Conservation (phyloP, 2,888 invertebrate species). For the Pherbina coryleti region DNA sequence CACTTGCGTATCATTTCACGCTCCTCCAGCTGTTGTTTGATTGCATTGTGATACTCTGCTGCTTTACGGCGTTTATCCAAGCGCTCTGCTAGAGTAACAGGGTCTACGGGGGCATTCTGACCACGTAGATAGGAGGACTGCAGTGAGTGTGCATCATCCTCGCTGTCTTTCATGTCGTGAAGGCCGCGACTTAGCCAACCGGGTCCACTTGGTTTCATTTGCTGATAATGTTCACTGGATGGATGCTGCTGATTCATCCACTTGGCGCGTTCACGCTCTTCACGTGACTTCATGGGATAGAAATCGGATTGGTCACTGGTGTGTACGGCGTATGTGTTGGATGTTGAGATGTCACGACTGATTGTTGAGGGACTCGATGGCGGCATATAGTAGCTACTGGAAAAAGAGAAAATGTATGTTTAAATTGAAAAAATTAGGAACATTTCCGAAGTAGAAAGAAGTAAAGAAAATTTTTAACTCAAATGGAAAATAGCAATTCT, state of each 20-base stretch:
- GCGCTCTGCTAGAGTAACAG: constrained; percentile 82
- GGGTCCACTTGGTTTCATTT: constrained; percentile 62
- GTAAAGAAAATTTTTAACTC: no score
- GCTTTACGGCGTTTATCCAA: constrained; percentile 87
- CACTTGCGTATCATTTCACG: constrained; percentile 80
- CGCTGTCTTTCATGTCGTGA: constrained; percentile 71
- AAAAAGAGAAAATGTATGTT: not conserved
- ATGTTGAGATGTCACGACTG: constrained; percentile 67
- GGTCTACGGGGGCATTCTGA: constrained; percentile 87
- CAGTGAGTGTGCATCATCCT: constrained; percentile 66
- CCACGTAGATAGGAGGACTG: constrained; percentile 80
- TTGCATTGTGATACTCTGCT: constrained; percentile 87
- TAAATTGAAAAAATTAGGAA: not conserved
- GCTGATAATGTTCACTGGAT: constrained; percentile 38
- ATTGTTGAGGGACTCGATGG: constrained; percentile 57
- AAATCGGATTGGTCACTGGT: constrained; percentile 60
- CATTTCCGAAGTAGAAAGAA: no score
- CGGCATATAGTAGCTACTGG: constrained; percentile 58
- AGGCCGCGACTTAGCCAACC: constrained; percentile 73
- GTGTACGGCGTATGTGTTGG: constrained; percentile 66
- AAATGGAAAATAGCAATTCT: no score
- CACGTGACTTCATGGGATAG: constrained; percentile 64
- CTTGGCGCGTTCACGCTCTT: constrained; percentile 78
- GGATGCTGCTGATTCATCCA: constrained; percentile 75
- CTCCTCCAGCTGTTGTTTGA: constrained; percentile 87